Conservation (phyloP, 2,888 invertebrate genomes). For the Xanthostigma xanthostigma region DNA sequence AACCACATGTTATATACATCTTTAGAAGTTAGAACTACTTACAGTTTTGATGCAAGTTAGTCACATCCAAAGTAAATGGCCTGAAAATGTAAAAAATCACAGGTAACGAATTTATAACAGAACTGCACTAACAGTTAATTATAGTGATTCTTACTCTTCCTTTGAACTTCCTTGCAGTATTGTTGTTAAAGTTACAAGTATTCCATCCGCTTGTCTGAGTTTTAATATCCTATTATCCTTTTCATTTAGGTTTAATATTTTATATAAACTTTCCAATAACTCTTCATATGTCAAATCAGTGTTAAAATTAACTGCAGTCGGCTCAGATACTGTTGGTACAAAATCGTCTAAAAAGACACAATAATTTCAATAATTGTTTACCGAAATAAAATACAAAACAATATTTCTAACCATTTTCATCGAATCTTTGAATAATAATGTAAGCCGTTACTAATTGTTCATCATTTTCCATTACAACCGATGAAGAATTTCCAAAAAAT, state of each 20-base stretch:
- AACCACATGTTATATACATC: too few relatives aligned
- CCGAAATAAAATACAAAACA: background rate
- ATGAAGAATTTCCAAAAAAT: background rate
- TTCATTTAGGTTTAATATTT: constrained; percentile 21
- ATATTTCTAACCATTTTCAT: background rate
- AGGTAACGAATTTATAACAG: constrained; percentile 2
- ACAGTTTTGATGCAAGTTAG: constrained; percentile 30
- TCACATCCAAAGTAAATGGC: constrained; percentile 29
- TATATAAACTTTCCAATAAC: constrained; percentile 8
- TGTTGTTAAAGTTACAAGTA: constrained; percentile 29
- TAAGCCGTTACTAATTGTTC: background rate
- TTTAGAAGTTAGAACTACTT: constrained; percentile 15
- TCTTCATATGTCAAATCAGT: too few relatives aligned
- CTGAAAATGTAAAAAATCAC: constrained; percentile 19
- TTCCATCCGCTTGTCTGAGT: constrained; percentile 27
- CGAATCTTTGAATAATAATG: background rate
- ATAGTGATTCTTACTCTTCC: constrained; percentile 18
- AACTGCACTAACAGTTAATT: constrained; percentile 2
- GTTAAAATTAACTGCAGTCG: too few relatives aligned
- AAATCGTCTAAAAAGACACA: too few relatives aligned
- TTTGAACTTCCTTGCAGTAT: constrained; percentile 24
- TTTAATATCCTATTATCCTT: constrained; percentile 30
- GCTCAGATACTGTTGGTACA: too few relatives aligned
- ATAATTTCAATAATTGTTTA: too few relatives aligned
- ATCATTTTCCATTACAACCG: background rate